Conservation (phyloP, 2,888 invertebrate genomes). For the Microplitis deprimator region DNA sequence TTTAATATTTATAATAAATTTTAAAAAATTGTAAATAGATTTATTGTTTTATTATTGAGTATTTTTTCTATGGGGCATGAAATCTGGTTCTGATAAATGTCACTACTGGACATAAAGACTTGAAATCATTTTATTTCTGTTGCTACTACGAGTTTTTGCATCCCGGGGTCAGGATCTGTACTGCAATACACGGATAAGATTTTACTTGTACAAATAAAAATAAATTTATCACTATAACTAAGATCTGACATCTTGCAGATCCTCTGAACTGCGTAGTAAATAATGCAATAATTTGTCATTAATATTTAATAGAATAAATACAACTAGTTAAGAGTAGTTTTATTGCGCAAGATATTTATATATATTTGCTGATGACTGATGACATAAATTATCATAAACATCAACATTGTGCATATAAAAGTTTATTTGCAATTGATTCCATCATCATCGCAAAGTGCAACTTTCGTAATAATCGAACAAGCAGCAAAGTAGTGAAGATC, state of each 20-base stretch:
- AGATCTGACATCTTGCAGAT: background rate
- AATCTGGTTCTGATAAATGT: constrained; percentile 21
- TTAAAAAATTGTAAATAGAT: background rate
- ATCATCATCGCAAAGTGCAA: background rate
- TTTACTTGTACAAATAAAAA: constrained; percentile 43
- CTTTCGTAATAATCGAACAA: background rate
- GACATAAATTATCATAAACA: constrained; percentile 39
- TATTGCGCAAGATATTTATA: background rate
- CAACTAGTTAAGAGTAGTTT: constrained; percentile 17
- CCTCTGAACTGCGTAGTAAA: background rate
- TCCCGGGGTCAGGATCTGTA: constrained; percentile 59
- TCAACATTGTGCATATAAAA: background rate
- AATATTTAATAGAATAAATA: constrained; percentile 20
- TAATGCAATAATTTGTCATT: background rate
- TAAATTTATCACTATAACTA: background rate
- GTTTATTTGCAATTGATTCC: background rate
- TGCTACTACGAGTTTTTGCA: constrained; percentile 53
- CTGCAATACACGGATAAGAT: constrained; percentile 62
- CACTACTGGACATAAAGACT: no score
- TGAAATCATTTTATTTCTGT: constrained; percentile 45
- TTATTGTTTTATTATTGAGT: background rate
- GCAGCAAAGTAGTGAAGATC: background rate
- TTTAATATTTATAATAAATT: background rate
- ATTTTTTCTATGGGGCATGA: constrained; percentile 20
- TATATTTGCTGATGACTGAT: background rate